Base-by-base conservation (phyloP, 2,113 vertebrate species). In the Malurus melanocephalus region DNA sequence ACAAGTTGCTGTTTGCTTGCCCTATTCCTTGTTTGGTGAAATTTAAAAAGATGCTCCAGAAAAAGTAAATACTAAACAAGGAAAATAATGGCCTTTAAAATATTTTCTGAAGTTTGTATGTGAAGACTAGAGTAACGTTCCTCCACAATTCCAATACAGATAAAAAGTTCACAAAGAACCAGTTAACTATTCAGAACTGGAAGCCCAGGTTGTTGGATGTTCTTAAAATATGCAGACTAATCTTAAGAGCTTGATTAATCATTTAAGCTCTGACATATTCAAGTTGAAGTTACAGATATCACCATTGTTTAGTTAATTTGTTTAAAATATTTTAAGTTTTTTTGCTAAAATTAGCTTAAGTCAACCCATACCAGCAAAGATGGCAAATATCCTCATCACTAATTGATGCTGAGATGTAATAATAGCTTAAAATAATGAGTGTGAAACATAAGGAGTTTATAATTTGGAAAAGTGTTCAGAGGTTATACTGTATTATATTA, bases 221-320 rank as follows among this genome's bases (percentile, higher is more conserved):
- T 66, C 68, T 23, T 56, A 57, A 69, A 48, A 48, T 17, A 16
- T 17, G 32, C 7, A 82, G 16, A 51, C 1, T 27, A 68, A 56
- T 24, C 21, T 45, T 66, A 62, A 67, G 7, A 55, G 40, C 9
- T 52, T 43, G 27, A 69, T 40, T 33, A 64, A 33, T 20, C 49
- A 8, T n/a, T 78, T n/a, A 21, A 30, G 33, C 2, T 78, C 67
- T 12, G 16, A 33, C 9, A 30, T 4, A 24, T 24, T 26, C 1
- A 5, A 78, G 16, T 7, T 84, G 19, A 42, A 59, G 21, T 64
- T 64, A 61, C 28, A 57, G 17, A 59, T 33, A 19, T 19, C 15
- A 33, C n/a, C 10, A 61, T 8, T 0, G 20, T 23, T 79, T 62
- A 1, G 2, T 60, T 65, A 7, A 48, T 35, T 76, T 2, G 0